Base-by-base conservation (phyloP, 2,797 vertebrate species). In the Pseudomugil gertrudae region DNA sequence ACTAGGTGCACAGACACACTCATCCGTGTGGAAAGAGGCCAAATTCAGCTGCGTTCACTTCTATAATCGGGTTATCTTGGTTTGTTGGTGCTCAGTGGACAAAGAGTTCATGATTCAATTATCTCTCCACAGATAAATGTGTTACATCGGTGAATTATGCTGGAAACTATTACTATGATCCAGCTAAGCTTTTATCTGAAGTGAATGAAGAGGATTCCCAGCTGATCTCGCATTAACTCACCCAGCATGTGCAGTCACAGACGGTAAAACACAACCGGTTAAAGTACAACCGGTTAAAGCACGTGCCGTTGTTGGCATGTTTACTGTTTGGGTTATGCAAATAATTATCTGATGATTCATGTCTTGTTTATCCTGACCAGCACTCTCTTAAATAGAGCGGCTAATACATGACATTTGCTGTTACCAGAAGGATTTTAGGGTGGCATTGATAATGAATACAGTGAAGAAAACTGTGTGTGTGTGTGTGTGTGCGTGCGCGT, bases 1-100 rank as follows among this genome's bases (percentile, higher is more conserved):
- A 2, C 17, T 32, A 60, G 30, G 30, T 40, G 58, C 62, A 58
- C n/a, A 69, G 53, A 65, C 35, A 24, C 21, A 29, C 17, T 53
- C 14, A 47, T 9, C 4, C 3, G 53, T n/a, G 53, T 9, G 23
- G 15, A 2, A 73, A 9, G 66, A 69, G 70, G 63, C 80, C 59
- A 56, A 26, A 63, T 65, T 74, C 58, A 64, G 69, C 79, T 50
- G 54, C 59, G 35, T 83, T 84, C 60, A 32, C 1, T 56, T 64
- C 63, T 66, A 74, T 91, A 88, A 90, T 92, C 85, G 82, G 80
- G 81, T 88, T 77, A 87, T 92, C 79, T 75, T 2, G 5, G 47
- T 71, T 70, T 70, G 52, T 57, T 69, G 66, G 58, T 64, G 59
- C 55, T 54, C 69, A 63, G 8, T 61, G 15, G 59, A 75, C 50